Conservation (phyloP, 2,797 vertebrate genomes). For the Pseudochirops cupreus region DNA sequence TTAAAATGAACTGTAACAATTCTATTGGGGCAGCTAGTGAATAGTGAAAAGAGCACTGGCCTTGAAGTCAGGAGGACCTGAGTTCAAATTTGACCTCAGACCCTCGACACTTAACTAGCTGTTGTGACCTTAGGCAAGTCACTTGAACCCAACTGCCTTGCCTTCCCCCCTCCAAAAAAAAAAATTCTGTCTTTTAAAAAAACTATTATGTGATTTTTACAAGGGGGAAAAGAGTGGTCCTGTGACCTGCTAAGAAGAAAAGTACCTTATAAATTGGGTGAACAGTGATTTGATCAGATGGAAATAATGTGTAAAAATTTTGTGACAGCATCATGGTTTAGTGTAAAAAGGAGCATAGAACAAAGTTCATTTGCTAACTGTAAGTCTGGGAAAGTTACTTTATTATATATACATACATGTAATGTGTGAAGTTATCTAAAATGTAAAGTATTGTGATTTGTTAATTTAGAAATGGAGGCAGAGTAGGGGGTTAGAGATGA, state of each 20-base stretch:
- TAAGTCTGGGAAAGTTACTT: background rate
- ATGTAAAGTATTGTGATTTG: background rate
- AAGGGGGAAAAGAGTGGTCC: background rate
- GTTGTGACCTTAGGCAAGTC: no score
- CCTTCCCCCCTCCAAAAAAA: no score
- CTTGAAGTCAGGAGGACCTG: no score
- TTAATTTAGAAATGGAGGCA: background rate
- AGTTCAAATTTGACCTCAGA: no score
- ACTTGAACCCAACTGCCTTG: no score
- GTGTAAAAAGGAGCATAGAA: background rate
- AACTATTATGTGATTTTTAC: background rate
- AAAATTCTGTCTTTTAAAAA: background rate
- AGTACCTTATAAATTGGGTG: background rate
- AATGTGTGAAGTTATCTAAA: background rate
- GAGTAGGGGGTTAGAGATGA: background rate
- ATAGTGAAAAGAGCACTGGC: no score
- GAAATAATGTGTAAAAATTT: background rate
- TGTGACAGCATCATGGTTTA: background rate
- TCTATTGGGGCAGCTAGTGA: background rate
- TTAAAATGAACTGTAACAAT: background rate
- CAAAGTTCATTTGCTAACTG: background rate
- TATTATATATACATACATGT: background rate
- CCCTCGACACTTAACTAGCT: no score
- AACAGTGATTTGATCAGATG: background rate
- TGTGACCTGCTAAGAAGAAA: background rate